A percentile compares a stretch with the other conserved stretches of the same genome.
These are phyloP conservation scores for Orthonychiurus folsomi DNA, from an alignment of 2,888 invertebrate species.

Conservation along the genomic window DNA sequence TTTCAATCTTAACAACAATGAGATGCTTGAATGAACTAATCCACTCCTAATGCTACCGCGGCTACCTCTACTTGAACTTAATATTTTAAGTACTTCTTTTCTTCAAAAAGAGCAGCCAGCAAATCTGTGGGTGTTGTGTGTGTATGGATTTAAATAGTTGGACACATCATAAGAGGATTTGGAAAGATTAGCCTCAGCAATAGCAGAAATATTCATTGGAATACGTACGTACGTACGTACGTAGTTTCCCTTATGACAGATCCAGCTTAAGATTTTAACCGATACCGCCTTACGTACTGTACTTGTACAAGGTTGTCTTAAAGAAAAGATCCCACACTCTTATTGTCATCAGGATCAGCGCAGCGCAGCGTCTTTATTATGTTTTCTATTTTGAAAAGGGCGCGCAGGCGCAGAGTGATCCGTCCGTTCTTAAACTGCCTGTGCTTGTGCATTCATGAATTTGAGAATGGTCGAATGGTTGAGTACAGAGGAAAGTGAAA, in stretches of 20 bases:
- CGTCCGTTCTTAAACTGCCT: no score
- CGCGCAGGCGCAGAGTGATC: no score
- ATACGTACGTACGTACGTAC: no score
- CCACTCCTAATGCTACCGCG: not conserved
- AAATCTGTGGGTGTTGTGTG: not conserved
- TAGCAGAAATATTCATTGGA: no score
- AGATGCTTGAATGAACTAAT: constrained; percentile 7
- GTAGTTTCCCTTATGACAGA: no score
- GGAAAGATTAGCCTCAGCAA: no score
- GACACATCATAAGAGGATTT: not conserved
- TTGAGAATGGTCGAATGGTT: not conserved
- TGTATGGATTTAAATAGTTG: not conserved
- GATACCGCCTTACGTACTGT: not conserved
- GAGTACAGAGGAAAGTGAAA: not conserved
- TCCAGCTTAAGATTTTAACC: not conserved
- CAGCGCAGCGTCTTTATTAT: no score
- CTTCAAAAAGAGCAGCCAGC: not conserved
- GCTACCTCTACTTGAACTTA: not conserved
- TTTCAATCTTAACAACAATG: constrained; percentile 18
- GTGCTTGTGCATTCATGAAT: not conserved
- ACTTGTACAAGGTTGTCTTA: not conserved
- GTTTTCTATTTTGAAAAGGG: no score
- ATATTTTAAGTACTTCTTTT: no score
- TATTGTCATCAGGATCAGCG: no score
- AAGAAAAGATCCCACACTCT: no score